Conservation (phyloP, 2,888 invertebrate species). For the Sclerodermus sp. region DNA sequence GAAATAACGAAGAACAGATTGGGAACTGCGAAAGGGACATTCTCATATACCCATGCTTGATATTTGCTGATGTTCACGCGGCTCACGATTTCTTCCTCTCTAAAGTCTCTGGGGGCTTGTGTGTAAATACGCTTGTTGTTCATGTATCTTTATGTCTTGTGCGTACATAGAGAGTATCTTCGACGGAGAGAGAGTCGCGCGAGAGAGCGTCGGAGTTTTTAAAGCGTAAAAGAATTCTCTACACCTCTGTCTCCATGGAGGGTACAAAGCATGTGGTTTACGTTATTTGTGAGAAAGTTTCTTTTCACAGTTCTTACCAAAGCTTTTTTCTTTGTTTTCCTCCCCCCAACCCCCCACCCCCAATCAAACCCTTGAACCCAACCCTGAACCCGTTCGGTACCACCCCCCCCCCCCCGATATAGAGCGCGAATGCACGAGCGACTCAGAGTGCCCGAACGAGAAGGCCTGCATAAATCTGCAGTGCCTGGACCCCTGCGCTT, state of each 20-base stretch:
- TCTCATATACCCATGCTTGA: conserved; percentile 66
- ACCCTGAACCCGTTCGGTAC: conserved; percentile 16
- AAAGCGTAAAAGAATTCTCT: neutral
- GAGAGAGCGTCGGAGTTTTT: no score
- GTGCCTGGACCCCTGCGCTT: conserved; percentile 88
- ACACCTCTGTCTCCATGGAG: conserved; percentile 3
- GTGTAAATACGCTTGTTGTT: conserved; percentile 60
- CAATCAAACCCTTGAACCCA: conserved; percentile 24
- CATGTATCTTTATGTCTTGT: no score
- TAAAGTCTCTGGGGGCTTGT: conserved; percentile 58
- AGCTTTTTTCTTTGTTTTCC: conserved; percentile 69
- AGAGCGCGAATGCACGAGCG: conserved; percentile 87
- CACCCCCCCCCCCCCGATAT: neutral
- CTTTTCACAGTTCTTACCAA: conserved; percentile 88
- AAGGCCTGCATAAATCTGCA: conserved; percentile 89
- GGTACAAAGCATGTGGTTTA: conserved; percentile 63
- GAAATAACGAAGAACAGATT: conserved; percentile 65
- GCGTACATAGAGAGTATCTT: no score
- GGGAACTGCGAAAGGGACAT: conserved; percentile 77
- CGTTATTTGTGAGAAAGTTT: conserved; percentile 70
- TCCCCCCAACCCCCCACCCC: conserved; percentile 43
- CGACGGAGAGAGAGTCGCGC: no score
- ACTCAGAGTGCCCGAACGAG: conserved; percentile 89
- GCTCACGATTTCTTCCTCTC: conserved; percentile 43
- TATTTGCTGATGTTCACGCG: conserved; percentile 52